Percentiles rank a stretch among this genome's conserved stretches.
Conservation (phyloP, 2,113 vertebrate species). For the Rhabdornis inornatus region DNA sequence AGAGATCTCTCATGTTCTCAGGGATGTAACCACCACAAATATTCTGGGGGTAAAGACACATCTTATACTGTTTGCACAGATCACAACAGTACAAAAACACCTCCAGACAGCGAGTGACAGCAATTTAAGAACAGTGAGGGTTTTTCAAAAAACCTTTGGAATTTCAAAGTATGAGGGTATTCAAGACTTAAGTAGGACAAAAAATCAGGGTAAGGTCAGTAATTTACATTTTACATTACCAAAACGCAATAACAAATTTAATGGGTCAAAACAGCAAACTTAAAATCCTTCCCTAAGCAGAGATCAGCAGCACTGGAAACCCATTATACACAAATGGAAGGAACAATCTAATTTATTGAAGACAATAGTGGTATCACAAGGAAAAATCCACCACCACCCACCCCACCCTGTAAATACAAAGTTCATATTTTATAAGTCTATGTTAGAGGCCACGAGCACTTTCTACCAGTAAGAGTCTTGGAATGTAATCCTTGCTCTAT, state of each 20-base stretch:
- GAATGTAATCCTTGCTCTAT: not conserved
- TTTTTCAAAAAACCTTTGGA: not conserved
- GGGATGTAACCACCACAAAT: not conserved
- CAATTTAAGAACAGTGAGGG: not conserved
- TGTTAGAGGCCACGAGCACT: not conserved
- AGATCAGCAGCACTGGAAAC: not conserved
- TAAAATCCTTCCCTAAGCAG: not conserved
- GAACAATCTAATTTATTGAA: not conserved
- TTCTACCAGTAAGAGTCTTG: not conserved
- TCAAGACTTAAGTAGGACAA: not conserved
- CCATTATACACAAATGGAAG: not conserved
- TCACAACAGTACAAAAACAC: not conserved
- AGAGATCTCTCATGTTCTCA: constrained; percentile 26
- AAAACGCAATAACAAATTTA: not conserved
- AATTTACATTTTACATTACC: not conserved
- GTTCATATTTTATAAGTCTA: not conserved
- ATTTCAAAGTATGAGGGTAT: not conserved
- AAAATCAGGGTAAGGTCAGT: not conserved
- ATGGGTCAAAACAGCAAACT: not conserved
- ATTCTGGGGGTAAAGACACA: not conserved
- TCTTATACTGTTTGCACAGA: not conserved
- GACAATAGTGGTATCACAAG: not conserved
- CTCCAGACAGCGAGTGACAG: not conserved
- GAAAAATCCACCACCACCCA: not conserved
- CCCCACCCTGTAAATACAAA: rapidly evolving